Evolutionary conservation across 1,140 invertebrate species (phyloP).

Genomic region (Ostrea edulis): DNA sequence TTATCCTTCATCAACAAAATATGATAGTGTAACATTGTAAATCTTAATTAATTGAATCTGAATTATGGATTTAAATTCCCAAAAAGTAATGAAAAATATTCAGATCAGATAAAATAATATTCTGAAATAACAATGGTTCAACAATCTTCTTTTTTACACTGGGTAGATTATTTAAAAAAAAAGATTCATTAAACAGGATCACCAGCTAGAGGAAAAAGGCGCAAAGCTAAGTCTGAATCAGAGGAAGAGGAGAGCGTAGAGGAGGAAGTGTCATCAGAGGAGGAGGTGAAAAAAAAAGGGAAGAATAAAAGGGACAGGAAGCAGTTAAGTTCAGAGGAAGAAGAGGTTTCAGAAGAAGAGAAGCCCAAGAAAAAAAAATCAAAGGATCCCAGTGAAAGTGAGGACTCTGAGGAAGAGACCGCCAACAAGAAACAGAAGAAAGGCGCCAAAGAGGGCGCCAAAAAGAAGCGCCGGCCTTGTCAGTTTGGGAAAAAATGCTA

Average conservation of each 20-base stretch:
- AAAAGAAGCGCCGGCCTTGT: constrained; percentile 66
- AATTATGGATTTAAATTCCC: too few relatives aligned
- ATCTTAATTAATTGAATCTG: too few relatives aligned
- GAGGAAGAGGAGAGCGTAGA: constrained; percentile 45
- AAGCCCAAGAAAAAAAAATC: constrained; percentile 60
- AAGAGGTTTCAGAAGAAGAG: constrained; percentile 63
- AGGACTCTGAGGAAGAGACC: constrained; percentile 56
- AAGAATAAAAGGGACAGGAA: constrained; percentile 45
- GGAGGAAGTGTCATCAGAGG: constrained; percentile 45
- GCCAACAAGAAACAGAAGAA: constrained; percentile 47
- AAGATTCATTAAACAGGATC: neutral
- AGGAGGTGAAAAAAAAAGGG: constrained; percentile 51
- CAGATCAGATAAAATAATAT: too few relatives aligned
- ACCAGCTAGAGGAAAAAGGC: constrained; percentile 40
- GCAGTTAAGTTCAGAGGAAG: constrained; percentile 44
- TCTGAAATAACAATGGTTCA: too few relatives aligned
- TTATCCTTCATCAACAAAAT: too few relatives aligned
- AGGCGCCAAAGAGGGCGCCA: constrained; percentile 44
- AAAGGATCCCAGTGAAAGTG: constrained; percentile 53
- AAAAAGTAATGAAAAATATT: too few relatives aligned
- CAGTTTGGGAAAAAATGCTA: constrained; percentile 78
- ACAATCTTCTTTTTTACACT: too few relatives aligned
- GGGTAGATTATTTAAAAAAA: too few relatives aligned
- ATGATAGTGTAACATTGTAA: too few relatives aligned
- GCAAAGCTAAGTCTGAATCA: constrained; percentile 46